Evolutionary conservation across 2,888 invertebrate genomes (phyloP).

Genomic region (Drosophila rubida): DNA sequence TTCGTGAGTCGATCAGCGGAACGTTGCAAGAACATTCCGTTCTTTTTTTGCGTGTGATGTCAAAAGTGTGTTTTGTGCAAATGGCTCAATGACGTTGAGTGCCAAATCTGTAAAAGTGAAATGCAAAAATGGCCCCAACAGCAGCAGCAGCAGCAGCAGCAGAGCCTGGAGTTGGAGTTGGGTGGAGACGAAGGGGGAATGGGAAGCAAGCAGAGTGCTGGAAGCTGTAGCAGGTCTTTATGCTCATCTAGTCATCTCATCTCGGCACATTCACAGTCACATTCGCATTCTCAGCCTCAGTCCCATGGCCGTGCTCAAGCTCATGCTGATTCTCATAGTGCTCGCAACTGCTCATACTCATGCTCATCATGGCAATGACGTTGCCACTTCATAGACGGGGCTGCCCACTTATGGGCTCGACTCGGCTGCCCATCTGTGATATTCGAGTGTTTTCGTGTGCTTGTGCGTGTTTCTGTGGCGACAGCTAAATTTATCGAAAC

Average conservation of each 20-base stretch:
- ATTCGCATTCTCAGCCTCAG: neutral
- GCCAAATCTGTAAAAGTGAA: slow-evolving; percentile 57
- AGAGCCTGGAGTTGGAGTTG: neutral
- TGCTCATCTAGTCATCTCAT: slow-evolving; percentile 5
- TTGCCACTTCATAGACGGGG: slow-evolving; percentile 31
- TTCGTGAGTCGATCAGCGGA: neutral
- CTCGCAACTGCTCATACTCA: neutral
- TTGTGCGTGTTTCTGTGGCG: slow-evolving; percentile 11
- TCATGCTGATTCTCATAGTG: neutral
- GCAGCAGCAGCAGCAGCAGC: slow-evolving; percentile 2
- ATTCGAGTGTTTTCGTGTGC: neutral
- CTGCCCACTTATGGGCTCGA: slow-evolving; percentile 17
- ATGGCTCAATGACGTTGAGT: slow-evolving; percentile 58
- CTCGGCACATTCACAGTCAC: neutral
- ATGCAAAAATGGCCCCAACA: slow-evolving; percentile 46
- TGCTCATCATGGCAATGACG: slow-evolving; percentile 49
- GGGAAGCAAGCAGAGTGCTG: neutral
- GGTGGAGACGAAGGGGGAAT: neutral
- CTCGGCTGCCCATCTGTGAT: neutral
- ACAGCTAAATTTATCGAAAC: slow-evolving; percentile 50
- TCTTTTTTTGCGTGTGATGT: slow-evolving; percentile 15
- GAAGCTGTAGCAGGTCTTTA: slow-evolving; percentile 7
- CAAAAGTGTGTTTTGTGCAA: slow-evolving; percentile 42
- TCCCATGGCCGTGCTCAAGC: slow-evolving; percentile 22
- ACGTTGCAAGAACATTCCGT: neutral